Conservation (phyloP, 2,797 vertebrate species). For the Coreius guichenoti region DNA sequence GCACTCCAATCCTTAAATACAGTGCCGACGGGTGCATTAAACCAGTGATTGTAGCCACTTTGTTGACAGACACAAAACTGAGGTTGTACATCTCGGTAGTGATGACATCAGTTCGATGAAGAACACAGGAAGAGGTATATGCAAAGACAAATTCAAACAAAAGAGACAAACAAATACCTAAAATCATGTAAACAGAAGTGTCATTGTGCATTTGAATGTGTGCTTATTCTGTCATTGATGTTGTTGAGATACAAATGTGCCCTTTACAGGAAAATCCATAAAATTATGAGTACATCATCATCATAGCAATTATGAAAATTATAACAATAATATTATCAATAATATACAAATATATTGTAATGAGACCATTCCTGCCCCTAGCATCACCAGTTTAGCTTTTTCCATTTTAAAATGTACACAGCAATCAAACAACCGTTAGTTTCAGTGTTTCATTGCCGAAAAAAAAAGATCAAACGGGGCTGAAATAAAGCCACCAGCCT, state of each 20-base stretch:
- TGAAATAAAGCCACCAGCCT: conserved; percentile 58
- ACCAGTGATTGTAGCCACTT: conserved; percentile 44
- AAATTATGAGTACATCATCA: conserved; percentile 76
- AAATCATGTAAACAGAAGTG: conserved; percentile 81
- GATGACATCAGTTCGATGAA: conserved; percentile 60
- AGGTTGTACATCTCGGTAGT: conserved; percentile 45
- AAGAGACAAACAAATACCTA: conserved; percentile 66
- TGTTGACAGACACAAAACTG: conserved; percentile 35
- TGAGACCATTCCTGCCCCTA: conserved; percentile 72
- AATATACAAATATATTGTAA: conserved; percentile 76
- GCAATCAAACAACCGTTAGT: conserved; percentile 58
- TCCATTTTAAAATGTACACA: conserved; percentile 66
- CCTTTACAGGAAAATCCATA: conserved; percentile 76
- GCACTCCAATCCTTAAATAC: conserved; percentile 42
- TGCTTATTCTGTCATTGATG: conserved; percentile 79
- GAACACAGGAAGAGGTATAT: conserved; percentile 66
- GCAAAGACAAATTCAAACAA: conserved; percentile 64
- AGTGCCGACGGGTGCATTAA: conserved; percentile 34
- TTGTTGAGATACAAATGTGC: conserved; percentile 80
- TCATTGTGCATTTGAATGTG: conserved; percentile 81
- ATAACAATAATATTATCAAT: conserved; percentile 76
- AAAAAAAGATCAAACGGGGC: conserved; percentile 49
- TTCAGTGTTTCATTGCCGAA: conserved; percentile 34
- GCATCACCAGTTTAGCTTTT: conserved; percentile 70
- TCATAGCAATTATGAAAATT: conserved; percentile 78